Evolutionary conservation across 2,113 vertebrate species (phyloP), one percentile per base, ranked within the genome.

Genomic region (Orycteropus afer): DNA sequence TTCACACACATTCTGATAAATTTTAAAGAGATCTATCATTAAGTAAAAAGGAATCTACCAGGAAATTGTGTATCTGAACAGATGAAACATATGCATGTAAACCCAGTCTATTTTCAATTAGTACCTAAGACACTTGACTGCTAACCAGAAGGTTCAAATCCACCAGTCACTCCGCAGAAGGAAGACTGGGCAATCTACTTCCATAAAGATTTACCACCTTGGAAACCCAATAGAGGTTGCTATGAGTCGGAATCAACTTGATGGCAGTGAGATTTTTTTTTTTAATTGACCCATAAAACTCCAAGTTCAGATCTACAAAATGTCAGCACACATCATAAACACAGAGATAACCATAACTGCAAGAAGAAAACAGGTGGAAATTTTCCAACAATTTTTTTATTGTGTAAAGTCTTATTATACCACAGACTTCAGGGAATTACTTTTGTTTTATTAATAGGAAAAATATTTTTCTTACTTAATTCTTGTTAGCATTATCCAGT

Each of bases 391-490:
- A 34, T 65, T 45, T 65, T 94, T 78, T 83, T 22, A 89, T 81
- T 55, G 14, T 80, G 0, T 61, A 82, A 67, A 5, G 42, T 53
- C 69, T 93, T 32, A 78, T 51, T 59, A 22, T 7, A 88, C 45
- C 20, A 86, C 13, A 63, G n/a, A 51, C 32, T 74, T 83, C 25
- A 45, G 20, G 42, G 13, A 55, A 94, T 53, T 61, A 51, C 3
- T 77, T 83, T 69, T 65, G 7, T 73, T 83, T 86, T 61, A 63
- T 83, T 86, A 89, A 61, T 11, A 89, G 37, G 7, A 65, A 96
- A 91, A 89, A 79, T 4, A n/a, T 47, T 90, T 96, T 92, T 86
- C 69, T 51, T 91, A 78, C 80, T 90, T 37, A 49, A 89, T 83
- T 86, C 37, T 22, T 61, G 1, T 73, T 69, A 69, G 61, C 55